Evolutionary conservation across 2,888 invertebrate genomes (phyloP).

Genomic region (Nemurella pictetii): DNA sequence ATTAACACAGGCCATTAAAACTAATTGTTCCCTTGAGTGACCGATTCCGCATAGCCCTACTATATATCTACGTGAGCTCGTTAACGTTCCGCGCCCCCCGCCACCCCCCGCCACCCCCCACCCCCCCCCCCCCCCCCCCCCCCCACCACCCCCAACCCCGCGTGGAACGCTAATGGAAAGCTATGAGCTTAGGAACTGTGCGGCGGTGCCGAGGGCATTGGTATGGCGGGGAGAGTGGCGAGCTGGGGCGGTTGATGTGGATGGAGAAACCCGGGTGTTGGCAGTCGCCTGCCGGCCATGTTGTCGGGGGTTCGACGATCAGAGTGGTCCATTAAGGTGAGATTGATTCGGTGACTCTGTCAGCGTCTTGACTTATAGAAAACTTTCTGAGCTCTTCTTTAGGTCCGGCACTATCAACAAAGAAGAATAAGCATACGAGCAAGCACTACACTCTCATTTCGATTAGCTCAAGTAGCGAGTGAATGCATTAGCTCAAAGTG

Average conservation of each 20-base stretch:
- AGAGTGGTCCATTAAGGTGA: too few relatives aligned
- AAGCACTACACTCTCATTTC: too few relatives aligned
- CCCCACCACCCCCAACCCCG: constrained; percentile 19
- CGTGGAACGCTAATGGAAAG: not conserved
- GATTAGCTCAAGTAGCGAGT: too few relatives aligned
- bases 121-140: not conserved
- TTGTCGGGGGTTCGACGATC: too few relatives aligned
- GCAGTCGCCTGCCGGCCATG: too few relatives aligned
- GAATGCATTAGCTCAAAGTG: too few relatives aligned
- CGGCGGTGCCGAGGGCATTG: not conserved
- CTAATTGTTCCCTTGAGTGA: constrained; percentile 41
- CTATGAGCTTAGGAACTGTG: not conserved
- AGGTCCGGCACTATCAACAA: too few relatives aligned
- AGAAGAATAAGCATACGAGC: too few relatives aligned
- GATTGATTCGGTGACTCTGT: too few relatives aligned
- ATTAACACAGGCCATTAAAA: constrained; percentile 44
- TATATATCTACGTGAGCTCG: not conserved
- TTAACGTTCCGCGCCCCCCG: not conserved
- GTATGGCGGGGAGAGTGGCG: not conserved
- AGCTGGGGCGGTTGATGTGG: not conserved
- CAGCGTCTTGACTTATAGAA: too few relatives aligned
- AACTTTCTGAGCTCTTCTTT: too few relatives aligned
- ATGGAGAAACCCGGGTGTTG: too few relatives aligned
- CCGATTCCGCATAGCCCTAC: constrained; percentile 6
- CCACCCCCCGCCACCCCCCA: not conserved